phyloP scores from a whole-genome alignment of 2,797 vertebrate species.

The Limnodromus scolopaceus region DNA sequence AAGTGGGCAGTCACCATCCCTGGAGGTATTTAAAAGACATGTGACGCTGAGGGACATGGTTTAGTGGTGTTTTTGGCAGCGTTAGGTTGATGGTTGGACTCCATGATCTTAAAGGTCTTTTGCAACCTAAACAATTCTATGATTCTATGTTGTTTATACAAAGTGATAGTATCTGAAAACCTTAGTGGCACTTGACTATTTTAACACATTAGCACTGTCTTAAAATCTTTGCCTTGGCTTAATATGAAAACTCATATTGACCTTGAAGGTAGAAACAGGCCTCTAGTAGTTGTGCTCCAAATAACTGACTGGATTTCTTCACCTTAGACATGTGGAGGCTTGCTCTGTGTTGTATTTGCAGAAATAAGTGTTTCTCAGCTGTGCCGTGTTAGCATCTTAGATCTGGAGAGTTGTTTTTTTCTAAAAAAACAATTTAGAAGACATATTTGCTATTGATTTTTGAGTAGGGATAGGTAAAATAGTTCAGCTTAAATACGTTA shows the following conservation, averaged over 20 bases:
- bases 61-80: background rate
- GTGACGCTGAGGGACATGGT: background rate
- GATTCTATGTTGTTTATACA: background rate
- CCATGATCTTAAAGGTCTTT: background rate
- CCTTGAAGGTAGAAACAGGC: background rate
- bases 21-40: background rate
- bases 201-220: background rate
- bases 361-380: background rate
- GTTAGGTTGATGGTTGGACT: background rate
- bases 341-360: background rate
- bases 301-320: background rate
- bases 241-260: background rate
- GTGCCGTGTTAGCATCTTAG: background rate
- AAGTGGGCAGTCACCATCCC: background rate
- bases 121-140: background rate
- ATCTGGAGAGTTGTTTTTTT: background rate
- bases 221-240: background rate
- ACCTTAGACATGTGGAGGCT: background rate
- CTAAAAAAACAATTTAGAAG: background rate
- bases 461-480: background rate
- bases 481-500: background rate
- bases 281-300: background rate
- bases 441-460: background rate
- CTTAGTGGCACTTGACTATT: background rate
- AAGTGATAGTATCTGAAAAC: background rate